These are phyloP conservation scores for Neodiprion fabricii DNA, from an alignment of 1,140 invertebrate species.

Conservation along the genomic window DNA sequence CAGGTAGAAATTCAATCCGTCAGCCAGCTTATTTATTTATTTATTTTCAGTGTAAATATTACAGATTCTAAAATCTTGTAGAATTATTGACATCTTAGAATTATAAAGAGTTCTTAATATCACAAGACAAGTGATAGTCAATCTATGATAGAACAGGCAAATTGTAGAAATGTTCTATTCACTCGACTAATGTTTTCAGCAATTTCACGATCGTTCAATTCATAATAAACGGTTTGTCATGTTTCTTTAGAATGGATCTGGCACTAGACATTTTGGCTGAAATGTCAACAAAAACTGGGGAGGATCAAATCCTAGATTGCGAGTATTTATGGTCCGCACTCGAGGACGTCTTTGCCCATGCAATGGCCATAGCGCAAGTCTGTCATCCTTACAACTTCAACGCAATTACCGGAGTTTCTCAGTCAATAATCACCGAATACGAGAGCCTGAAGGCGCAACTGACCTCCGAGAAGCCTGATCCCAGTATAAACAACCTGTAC, in stretches of 20 bases:
- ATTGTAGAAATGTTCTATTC: too few species aligned
- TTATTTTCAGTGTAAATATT: too few species aligned
- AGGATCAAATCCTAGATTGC: constrained; percentile 42
- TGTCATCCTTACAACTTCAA: constrained; percentile 56
- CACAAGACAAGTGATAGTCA: too few species aligned
- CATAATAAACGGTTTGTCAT: too few species aligned
- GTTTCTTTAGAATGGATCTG: constrained; percentile 50
- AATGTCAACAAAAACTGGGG: constrained; percentile 36
- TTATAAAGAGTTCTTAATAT: too few species aligned
- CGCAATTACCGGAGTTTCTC: constrained; percentile 52
- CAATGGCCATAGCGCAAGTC: constrained; percentile 59
- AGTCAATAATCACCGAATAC: constrained; percentile 54
- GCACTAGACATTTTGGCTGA: constrained; percentile 50
- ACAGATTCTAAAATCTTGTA: too few species aligned
- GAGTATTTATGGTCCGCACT: constrained; percentile 49
- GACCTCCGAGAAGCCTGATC: constrained; percentile 42
- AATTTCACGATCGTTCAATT: constrained; percentile 8
- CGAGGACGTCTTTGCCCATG: constrained; percentile 55
- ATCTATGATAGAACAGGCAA: too few species aligned
- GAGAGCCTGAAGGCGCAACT: constrained; percentile 54
- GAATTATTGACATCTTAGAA: too few species aligned
- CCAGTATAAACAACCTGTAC: constrained; percentile 51
- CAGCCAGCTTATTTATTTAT: too few species aligned
- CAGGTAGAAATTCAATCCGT: constrained; percentile 32
- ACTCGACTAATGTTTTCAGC: background rate